A percentile compares a stretch with the other conserved stretches of the same genome.
These are phyloP conservation scores for Acridotheres tristis DNA, from an alignment of 2,797 vertebrate species.

Conservation along the genomic window DNA sequence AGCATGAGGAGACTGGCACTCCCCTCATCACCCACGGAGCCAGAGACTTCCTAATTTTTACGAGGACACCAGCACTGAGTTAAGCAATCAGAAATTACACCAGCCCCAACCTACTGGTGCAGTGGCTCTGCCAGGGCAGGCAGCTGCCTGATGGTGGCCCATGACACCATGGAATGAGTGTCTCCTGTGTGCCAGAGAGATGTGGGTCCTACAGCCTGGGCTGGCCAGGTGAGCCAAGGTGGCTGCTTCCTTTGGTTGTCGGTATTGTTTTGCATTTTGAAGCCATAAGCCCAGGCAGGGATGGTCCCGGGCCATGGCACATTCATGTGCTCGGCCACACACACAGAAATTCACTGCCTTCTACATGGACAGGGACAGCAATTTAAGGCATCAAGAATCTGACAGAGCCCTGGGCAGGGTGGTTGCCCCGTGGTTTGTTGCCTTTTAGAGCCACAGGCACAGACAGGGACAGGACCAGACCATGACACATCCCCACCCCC, in stretches of 20 bases:
- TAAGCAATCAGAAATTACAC: not conserved
- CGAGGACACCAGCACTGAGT: not conserved
- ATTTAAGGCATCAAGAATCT: not conserved
- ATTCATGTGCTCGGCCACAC: not conserved
- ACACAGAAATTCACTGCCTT: not conserved
- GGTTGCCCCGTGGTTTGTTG: not conserved
- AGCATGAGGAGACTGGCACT: not conserved
- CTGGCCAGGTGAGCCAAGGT: not conserved
- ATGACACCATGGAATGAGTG: not conserved
- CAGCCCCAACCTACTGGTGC: not conserved
- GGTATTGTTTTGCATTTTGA: not conserved
- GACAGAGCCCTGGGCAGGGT: not conserved
- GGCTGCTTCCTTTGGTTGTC: not conserved
- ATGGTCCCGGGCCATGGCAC: no score
- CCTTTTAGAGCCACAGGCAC: not conserved
- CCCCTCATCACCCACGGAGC: not conserved
- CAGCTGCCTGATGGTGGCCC: not conserved
- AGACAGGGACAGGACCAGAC: not conserved
- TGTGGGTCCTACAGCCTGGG: not conserved
- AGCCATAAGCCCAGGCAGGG: not conserved
- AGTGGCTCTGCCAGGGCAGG: not conserved
- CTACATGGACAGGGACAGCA: not conserved
- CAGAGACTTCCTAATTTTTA: not conserved
- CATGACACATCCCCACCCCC: fast-evolving
- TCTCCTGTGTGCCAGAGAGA: not conserved